These are phyloP conservation scores for Eucidaris tribuloides DNA, from an alignment of 35 echinoderm and acorn worm species.

Conservation along the genomic window DNA sequence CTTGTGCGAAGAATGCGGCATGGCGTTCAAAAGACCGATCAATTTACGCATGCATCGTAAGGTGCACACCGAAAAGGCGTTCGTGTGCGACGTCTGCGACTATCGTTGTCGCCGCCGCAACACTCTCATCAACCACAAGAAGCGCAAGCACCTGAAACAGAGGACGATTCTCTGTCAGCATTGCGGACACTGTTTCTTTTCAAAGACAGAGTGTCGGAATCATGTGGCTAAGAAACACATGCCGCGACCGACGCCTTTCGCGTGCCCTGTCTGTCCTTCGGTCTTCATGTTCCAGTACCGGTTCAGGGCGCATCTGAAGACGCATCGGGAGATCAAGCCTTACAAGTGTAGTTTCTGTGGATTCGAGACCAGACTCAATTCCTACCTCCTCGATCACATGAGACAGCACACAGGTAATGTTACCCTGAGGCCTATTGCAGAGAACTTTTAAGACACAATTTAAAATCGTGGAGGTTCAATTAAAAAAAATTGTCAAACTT, in stretches of 20 bases:
- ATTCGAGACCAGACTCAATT: conserved; percentile 54
- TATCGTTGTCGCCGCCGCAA: conserved; percentile 61
- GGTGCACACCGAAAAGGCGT: conserved; percentile 65
- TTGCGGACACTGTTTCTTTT: conserved; percentile 75
- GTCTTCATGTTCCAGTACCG: conserved; percentile 68
- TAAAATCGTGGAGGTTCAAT: too few species aligned
- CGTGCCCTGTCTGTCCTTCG: conserved; percentile 58
- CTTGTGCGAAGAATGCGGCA: conserved; percentile 71
- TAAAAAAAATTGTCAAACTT: too few species aligned
- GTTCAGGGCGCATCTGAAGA: conserved; percentile 72
- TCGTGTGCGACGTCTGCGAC: conserved; percentile 63
- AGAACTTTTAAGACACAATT: too few species aligned
- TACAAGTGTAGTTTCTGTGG: conserved; percentile 63
- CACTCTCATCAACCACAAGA: conserved; percentile 57
- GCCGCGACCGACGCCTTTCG: conserved; percentile 47
- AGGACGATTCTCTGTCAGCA: conserved; percentile 43
- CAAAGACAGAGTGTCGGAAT: conserved; percentile 61
- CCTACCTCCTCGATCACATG: conserved; percentile 52
- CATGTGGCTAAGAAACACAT: conserved; percentile 48
- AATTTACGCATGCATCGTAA: conserved; percentile 75
- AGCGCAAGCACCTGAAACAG: conserved; percentile 67
- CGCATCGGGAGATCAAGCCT: conserved; percentile 69
- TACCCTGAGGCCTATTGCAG: too few species aligned
- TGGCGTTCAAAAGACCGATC: conserved; percentile 60
- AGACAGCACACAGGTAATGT: conserved; percentile 75